phyloP scores from a whole-genome alignment of 2,797 vertebrate species.

The Sparus aurata region DNA sequence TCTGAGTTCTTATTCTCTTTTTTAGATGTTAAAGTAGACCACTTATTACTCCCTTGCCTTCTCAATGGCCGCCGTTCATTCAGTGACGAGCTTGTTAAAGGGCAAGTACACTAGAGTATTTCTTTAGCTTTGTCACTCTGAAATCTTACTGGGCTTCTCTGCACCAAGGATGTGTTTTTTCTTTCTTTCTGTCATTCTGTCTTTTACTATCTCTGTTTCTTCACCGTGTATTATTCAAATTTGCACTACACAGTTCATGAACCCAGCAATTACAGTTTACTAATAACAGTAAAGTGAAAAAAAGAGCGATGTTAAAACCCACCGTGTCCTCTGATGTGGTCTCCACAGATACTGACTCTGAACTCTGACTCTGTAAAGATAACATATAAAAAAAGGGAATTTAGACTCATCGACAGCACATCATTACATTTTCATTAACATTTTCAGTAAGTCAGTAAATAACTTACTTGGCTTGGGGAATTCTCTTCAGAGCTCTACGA shows the following conservation, averaged over 20 bases:
- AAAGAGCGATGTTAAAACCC: not conserved
- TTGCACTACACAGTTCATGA: not conserved
- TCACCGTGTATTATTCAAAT: not conserved
- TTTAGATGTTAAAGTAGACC: no score
- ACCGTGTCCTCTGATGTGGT: conserved; percentile 79
- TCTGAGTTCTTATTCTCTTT: no score
- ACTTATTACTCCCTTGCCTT: no score
- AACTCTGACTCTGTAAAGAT: conserved; percentile 71
- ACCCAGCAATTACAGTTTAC: not conserved
- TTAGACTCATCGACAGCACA: not conserved
- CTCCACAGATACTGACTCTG: conserved; percentile 62
- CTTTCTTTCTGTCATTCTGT: not conserved
- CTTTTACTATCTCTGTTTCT: not conserved
- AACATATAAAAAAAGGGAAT: not conserved
- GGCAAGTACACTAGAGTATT: not conserved
- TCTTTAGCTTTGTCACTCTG: not conserved
- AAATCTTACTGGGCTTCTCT: not conserved
- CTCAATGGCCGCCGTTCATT: no score
- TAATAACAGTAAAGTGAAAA: not conserved
- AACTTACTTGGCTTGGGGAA: conserved; percentile 73
- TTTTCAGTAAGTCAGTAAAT: not conserved
- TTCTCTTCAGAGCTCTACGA: conserved; percentile 80
- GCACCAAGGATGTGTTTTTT: not conserved
- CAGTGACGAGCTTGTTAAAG: no score
- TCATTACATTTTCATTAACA: no score